phyloP scores from a whole-genome alignment of 1,140 invertebrate species.

The Zelostemma sp. region DNA sequence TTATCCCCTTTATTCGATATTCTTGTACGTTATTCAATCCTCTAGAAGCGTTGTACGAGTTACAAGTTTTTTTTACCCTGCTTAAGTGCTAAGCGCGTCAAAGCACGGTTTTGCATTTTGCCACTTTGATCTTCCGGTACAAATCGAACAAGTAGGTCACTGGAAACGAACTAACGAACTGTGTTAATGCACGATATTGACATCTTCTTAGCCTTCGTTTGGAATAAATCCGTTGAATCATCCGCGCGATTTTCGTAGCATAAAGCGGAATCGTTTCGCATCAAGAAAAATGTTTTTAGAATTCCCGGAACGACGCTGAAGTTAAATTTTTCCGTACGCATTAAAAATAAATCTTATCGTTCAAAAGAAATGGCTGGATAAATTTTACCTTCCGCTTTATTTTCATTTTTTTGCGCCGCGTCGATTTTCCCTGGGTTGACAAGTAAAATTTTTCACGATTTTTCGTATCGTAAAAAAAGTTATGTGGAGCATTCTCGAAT shows the following conservation, averaged over 20 bases:
- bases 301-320: no score
- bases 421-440: neutral
- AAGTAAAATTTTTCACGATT: neutral
- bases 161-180: slow-evolving; percentile 38
- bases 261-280: no score
- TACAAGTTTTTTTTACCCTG: no score
- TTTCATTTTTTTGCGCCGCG: neutral
- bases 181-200: slow-evolving; percentile 14
- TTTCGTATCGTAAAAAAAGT: neutral
- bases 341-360: no score
- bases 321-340: no score
- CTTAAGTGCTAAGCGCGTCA: neutral
- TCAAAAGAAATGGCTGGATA: no score
- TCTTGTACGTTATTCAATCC: no score
- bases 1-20: no score
- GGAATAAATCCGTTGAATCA: slow-evolving; percentile 1
- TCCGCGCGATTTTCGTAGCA: no score
- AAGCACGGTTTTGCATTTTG: slow-evolving; percentile 13
- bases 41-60: no score
- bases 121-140: slow-evolving; percentile 39
- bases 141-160: slow-evolving; percentile 23
- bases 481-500: slow-evolving; percentile 7
- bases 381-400: neutral
- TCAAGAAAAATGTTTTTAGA: no score
- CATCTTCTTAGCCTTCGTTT: slow-evolving; percentile 17